phyloP scores from a whole-genome alignment of 2,113 vertebrate genomes.

The Pygoscelis antarcticus region DNA sequence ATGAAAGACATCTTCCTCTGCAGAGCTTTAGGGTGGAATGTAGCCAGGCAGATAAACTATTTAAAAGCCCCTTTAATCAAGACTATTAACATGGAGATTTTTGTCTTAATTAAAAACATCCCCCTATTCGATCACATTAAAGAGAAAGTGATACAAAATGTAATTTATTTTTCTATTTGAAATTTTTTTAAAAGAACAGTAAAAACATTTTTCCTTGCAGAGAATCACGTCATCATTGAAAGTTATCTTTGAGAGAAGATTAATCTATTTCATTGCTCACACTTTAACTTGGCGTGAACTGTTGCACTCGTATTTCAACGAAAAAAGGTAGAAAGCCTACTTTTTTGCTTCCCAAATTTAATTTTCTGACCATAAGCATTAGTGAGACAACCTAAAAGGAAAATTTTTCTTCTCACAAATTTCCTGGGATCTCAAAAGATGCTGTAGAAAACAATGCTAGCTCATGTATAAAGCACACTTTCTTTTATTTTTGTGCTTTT shows the following conservation, averaged over 20 bases:
- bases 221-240: background rate
- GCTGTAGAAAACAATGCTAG: background rate
- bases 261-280: background rate
- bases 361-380: background rate
- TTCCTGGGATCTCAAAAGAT: background rate
- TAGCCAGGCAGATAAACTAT: constrained; percentile 24
- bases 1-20: constrained; percentile 42
- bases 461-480: background rate
- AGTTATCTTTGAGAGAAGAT: background rate
- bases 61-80: constrained; percentile 55
- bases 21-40: background rate
- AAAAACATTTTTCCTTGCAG: background rate
- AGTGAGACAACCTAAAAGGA: background rate
- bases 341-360: background rate
- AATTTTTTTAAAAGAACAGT: background rate
- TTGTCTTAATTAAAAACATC: constrained; percentile 44
- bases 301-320: background rate
- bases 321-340: background rate
- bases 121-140: background rate
- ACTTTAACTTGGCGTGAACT: background rate
- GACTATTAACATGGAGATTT: constrained; percentile 33
- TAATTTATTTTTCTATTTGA: background rate
- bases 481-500: background rate
- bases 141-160: background rate
- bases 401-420: background rate